Conservation (phyloP, 2,113 vertebrate genomes). For the Heloderma charlesbogerti region DNA sequence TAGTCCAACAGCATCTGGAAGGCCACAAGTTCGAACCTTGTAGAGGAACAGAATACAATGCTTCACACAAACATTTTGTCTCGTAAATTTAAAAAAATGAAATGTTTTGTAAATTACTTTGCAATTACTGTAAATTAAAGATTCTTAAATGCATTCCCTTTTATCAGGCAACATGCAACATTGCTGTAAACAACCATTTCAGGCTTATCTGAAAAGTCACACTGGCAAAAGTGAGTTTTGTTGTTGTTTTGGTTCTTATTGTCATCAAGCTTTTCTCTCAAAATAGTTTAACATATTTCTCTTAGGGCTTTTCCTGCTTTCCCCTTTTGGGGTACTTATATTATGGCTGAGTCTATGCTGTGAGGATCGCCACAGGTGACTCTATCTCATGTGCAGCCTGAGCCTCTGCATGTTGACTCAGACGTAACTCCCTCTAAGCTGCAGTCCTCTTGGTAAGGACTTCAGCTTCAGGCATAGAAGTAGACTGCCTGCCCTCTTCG, state of each 20-base stretch:
- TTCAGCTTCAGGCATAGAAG: neutral
- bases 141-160: neutral
- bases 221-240: neutral
- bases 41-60: slow-evolving; percentile 58
- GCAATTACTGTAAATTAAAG: neutral
- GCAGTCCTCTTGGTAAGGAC: neutral
- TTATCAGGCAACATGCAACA: neutral
- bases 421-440: neutral
- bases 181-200: neutral
- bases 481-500: neutral
- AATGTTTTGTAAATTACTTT: slow-evolving; percentile 3
- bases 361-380: neutral
- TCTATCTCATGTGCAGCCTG: neutral
- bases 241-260: neutral
- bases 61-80: slow-evolving; percentile 38
- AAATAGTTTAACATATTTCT: slow-evolving; percentile 10
- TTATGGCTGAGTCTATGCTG: neutral
- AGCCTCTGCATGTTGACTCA: neutral
- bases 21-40: too few species aligned
- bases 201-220: neutral
- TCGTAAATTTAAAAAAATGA: slow-evolving; percentile 17
- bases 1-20: neutral
- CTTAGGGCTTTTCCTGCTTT: neutral
- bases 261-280: neutral
- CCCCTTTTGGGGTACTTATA: neutral